Percentiles rank a stretch among this genome's conserved stretches.
Evolutionary conservation across 2,797 vertebrate genomes (phyloP).

Genomic region (Myotis findleyi): DNA sequence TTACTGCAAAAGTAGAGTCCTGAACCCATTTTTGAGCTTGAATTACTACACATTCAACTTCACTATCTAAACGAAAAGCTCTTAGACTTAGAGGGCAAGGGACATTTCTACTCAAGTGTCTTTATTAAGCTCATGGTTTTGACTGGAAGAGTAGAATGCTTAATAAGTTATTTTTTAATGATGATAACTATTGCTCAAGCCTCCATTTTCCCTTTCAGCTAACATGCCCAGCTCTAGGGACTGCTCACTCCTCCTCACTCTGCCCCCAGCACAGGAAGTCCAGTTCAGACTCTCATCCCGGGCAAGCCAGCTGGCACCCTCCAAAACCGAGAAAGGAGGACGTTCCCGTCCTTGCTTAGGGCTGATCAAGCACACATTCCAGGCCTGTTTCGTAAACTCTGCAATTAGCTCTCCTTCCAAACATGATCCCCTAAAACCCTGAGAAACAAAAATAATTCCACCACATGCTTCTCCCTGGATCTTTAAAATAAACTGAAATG

Average conservation of each 20-base stretch:
- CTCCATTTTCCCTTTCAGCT: slow-evolving; percentile 20
- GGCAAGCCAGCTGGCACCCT: slow-evolving; percentile 71
- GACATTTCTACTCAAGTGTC: background rate
- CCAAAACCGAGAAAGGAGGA: slow-evolving; percentile 59
- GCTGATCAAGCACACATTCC: slow-evolving; percentile 77
- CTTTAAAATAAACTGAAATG: slow-evolving; percentile 59
- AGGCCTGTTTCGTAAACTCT: slow-evolving; percentile 78
- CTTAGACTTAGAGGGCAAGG: background rate
- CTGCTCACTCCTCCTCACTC: slow-evolving; percentile 10
- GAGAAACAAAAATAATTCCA: slow-evolving; percentile 74
- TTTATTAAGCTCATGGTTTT: background rate
- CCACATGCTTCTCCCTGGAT: slow-evolving; percentile 44
- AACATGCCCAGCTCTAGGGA: slow-evolving; percentile 25
- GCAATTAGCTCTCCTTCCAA: slow-evolving; percentile 79
- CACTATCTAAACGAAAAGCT: background rate
- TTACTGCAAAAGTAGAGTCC: background rate
- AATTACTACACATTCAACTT: background rate
- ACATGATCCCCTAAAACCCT: slow-evolving; percentile 74
- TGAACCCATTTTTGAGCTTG: background rate
- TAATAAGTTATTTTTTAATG: slow-evolving; percentile 12
- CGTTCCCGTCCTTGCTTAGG: slow-evolving; percentile 50
- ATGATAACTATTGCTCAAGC: slow-evolving; percentile 18
- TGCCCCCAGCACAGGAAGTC: background rate
- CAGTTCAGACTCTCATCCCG: background rate
- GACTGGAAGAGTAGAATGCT: background rate